phyloP scores from a whole-genome alignment of 2,797 vertebrate genomes.

The Novumbra hubbsi region DNA sequence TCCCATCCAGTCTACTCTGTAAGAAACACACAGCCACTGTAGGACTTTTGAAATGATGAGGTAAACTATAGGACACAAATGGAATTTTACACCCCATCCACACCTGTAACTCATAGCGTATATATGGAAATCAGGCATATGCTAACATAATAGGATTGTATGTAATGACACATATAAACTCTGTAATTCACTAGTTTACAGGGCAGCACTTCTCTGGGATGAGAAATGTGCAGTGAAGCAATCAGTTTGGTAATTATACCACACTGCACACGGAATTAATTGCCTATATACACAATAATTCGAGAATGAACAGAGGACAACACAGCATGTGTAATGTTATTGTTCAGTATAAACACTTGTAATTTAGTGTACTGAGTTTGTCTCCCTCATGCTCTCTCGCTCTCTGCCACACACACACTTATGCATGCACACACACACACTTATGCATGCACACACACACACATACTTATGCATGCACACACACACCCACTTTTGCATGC shows the following conservation, averaged over 20 bases:
- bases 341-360: not conserved
- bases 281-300: not conserved
- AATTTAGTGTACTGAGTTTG: not conserved
- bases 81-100: conserved; percentile 4
- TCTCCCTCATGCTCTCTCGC: not conserved
- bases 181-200: not conserved
- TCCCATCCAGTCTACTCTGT: no score
- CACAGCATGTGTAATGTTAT: not conserved
- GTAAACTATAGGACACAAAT: conserved; percentile 31
- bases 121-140: conserved; percentile 7
- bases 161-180: conserved; percentile 32
- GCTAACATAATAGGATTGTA: conserved; percentile 9
- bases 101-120: conserved; percentile 26
- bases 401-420: not conserved
- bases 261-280: not conserved
- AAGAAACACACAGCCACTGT: conserved; percentile 28
- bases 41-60: not conserved
- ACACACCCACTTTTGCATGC: not conserved
- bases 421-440: not conserved
- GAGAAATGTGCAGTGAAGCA: not conserved
- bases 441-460: not conserved
- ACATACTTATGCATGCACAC: conserved; percentile 4
- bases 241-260: conserved; percentile 2
- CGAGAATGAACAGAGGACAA: not conserved
- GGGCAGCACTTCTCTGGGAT: not conserved